Evolutionary conservation across 1,140 invertebrate genomes (phyloP).

Genomic region (Penaeus indicus): DNA sequence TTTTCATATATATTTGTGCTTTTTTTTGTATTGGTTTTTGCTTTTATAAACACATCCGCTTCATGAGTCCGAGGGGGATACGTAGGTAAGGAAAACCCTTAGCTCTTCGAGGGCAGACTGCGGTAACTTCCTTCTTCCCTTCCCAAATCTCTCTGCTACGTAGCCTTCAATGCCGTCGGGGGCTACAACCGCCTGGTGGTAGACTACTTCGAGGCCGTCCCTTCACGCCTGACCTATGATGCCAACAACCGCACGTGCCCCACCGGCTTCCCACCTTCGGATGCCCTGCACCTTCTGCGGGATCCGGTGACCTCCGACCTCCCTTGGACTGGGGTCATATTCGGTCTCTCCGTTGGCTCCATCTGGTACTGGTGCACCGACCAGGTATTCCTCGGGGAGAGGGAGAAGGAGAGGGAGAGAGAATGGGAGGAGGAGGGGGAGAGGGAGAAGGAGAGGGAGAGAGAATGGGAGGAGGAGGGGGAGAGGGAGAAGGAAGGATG

Average conservation of each 20-base stretch:
- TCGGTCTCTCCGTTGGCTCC: conserved; percentile 73
- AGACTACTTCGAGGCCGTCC: conserved; percentile 68
- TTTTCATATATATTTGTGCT: no score
- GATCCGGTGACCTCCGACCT: conserved; percentile 70
- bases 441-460: no score
- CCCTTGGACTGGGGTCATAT: conserved; percentile 74
- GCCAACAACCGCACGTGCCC: conserved; percentile 68
- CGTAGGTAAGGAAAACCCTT: no score
- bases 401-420: background rate
- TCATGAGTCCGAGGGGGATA: no score
- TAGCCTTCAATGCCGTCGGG: conserved; percentile 73
- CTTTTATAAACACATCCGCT: no score
- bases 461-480: no score
- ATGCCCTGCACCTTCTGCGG: conserved; percentile 74
- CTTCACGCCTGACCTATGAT: conserved; percentile 48
- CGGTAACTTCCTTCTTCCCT: background rate
- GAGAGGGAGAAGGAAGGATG: no score
- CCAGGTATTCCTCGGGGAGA: conserved; percentile 68
- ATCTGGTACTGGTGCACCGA: conserved; percentile 77
- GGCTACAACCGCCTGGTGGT: conserved; percentile 72
- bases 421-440: background rate
- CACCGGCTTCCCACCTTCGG: conserved; percentile 68
- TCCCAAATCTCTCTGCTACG: background rate
- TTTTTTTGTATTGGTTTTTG: no score
- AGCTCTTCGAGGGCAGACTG: no score